These are phyloP conservation scores for Ooceraea biroi DNA, from an alignment of 1,140 invertebrate genomes.

Conservation along the genomic window DNA sequence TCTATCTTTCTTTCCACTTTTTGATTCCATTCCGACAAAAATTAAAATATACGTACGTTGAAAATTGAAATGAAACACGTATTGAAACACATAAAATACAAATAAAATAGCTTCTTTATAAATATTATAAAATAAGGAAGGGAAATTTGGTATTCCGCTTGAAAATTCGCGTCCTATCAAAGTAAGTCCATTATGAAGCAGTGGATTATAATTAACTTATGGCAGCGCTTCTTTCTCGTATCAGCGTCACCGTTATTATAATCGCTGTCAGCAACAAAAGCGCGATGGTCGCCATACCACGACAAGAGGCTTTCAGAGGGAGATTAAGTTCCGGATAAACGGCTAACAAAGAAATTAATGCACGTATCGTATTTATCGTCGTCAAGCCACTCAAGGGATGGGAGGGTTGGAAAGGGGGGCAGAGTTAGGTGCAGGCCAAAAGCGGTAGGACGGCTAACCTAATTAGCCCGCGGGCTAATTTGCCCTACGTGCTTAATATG, in stretches of 20 bases:
- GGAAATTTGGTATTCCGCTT: no score
- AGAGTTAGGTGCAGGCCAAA: no score
- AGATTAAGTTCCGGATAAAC: conserved; percentile 58
- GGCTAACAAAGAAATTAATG: conserved; percentile 72
- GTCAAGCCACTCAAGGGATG: conserved; percentile 18
- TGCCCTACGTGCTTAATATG: conserved; percentile 66
- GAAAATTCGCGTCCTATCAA: no score
- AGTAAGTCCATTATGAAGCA: background rate
- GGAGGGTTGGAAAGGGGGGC: conserved; percentile 13
- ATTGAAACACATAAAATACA: no score
- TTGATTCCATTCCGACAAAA: no score
- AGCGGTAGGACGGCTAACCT: conserved; percentile 57
- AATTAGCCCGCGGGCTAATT: conserved; percentile 76
- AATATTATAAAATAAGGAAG: background rate
- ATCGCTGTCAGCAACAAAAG: conserved; percentile 30
- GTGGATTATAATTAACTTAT: conserved; percentile 48
- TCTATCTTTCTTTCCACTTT: no score
- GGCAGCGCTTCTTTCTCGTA: background rate
- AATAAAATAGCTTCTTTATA: no score
- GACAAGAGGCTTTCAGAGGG: conserved; percentile 42
- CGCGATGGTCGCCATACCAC: background rate
- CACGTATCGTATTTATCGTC: conserved; percentile 51
- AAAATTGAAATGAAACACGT: no score
- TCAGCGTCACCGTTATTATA: conserved; percentile 42
- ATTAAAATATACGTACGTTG: no score